phyloP scores from a whole-genome alignment of 1,140 invertebrate genomes.

The Drosophila kikkawai region DNA sequence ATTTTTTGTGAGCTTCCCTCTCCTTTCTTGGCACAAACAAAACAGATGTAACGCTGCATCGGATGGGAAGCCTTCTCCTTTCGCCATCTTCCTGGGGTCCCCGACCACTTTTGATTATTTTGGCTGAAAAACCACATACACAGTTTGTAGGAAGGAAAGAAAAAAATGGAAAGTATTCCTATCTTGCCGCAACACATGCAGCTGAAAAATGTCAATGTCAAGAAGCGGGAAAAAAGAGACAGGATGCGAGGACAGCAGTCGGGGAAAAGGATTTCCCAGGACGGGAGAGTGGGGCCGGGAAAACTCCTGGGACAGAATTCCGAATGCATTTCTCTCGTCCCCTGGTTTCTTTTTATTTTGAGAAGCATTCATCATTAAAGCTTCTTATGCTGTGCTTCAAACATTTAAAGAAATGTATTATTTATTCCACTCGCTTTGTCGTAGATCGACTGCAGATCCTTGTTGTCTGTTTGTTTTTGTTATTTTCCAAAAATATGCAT shows the following conservation, averaged over 20 bases:
- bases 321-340: slow-evolving; percentile 5
- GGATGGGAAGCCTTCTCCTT: slow-evolving; percentile 33
- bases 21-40: slow-evolving; percentile 42
- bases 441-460: slow-evolving; percentile 2
- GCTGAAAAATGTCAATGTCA: slow-evolving; percentile 59
- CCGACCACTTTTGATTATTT: slow-evolving; percentile 75
- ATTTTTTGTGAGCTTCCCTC: slow-evolving; percentile 60
- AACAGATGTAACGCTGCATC: slow-evolving; percentile 66
- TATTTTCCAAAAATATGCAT: slow-evolving; percentile 13
- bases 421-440: not conserved
- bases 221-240: slow-evolving; percentile 32
- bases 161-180: slow-evolving; percentile 63
- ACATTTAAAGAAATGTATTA: slow-evolving; percentile 7
- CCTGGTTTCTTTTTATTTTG: not conserved
- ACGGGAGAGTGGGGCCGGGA: no score
- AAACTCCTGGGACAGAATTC: slow-evolving; percentile 2
- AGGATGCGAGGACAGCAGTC: slow-evolving; percentile 13
- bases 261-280: slow-evolving; percentile 28
- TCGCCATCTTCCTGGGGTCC: slow-evolving; percentile 22
- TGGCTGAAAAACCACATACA: slow-evolving; percentile 46
- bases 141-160: slow-evolving; percentile 1
- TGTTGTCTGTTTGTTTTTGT: not conserved
- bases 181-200: slow-evolving; percentile 51
- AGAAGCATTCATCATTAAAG: slow-evolving; percentile 29
- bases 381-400: not conserved